A percentile compares a stretch with the other conserved stretches of the same genome.
Conservation (phyloP, 2,797 vertebrate genomes). For the Nannoperca australis region DNA sequence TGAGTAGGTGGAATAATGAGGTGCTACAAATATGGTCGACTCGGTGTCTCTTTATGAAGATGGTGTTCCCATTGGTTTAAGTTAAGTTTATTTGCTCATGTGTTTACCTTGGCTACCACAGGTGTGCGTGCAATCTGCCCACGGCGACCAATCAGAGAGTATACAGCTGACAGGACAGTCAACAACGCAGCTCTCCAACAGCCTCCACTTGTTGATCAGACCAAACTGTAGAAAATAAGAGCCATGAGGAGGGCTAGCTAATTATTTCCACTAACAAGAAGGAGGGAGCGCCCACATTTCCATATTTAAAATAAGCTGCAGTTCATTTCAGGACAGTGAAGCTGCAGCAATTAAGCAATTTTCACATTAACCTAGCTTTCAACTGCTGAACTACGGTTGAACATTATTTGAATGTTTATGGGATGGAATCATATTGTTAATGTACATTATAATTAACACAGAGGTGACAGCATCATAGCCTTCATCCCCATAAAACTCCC, state of each 20-base stretch:
- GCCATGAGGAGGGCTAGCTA: conserved; percentile 25
- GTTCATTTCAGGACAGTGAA: conserved; percentile 40
- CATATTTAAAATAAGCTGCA: conserved; percentile 23
- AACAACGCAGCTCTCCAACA: conserved; percentile 86
- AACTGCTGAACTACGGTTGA: conserved; percentile 4
- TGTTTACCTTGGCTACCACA: conserved; percentile 91
- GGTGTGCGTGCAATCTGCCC: conserved; percentile 92
- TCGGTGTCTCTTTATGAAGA: conserved; percentile 34
- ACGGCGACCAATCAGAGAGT: conserved; percentile 92
- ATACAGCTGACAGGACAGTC: conserved; percentile 92
- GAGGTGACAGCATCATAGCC: background rate
- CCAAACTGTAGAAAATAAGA: conserved; percentile 80
- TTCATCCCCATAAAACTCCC: conserved; percentile 18
- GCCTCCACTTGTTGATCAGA: conserved; percentile 84
- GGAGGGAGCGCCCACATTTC: conserved; percentile 27
- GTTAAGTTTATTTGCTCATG: conserved; percentile 18
- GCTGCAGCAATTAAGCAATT: conserved; percentile 19
- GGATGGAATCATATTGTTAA: conserved; percentile 4
- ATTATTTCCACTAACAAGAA: conserved; percentile 50
- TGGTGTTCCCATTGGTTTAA: conserved; percentile 24
- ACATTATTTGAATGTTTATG: background rate
- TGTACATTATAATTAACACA: conserved; percentile 9
- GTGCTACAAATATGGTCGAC: conserved; percentile 18
- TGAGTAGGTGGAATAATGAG: conserved; percentile 66
- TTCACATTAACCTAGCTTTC: background rate